Evolutionary conservation across 1,140 invertebrate genomes (phyloP), one percentile per base, ranked within the genome.

Genomic region (Zaprionus lachaisei): DNA sequence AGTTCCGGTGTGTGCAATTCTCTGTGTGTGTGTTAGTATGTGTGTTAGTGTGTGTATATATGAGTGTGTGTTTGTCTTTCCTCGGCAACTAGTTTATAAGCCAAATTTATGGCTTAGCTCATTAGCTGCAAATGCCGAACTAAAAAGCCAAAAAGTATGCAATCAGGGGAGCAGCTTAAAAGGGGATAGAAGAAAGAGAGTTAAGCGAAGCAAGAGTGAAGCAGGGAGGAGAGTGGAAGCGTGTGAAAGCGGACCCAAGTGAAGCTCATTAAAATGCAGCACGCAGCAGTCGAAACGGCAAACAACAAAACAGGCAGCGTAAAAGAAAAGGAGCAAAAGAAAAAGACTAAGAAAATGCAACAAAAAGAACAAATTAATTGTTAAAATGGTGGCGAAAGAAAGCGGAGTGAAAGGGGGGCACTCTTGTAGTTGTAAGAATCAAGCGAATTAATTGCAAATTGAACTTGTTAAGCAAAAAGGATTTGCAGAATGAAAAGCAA

Each of bases 51-150:
- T 60, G 64, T 72, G 41, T 60, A 56, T 17, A 17, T 20, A 22
- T 37, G 28, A 56, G 64, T 72, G 41, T 60, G 64, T 22, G 20
- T n/a, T 54, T 62, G 11, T 55, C 63, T 82, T 74, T 47, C 6
- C n/a, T 51, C 73, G 69, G 34, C 68, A 81, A 71, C 82, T 87
- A 87, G 77, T 76, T 83, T 87, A 83, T 80, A 70, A 61, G 58
- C 66, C 62, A 75, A 70, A 63, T 83, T 83, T 83, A 83, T 34
- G 56, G 58, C 31, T 24, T 24, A 83, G 71, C 81, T 87, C 83
- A 87, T 89, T 89, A 89, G 83, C 71, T 72, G 78, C 65, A 66
- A 89, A 81, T 78, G 79, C 72, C 68, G 55, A 70, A 73, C 63
- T 81, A 49, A 54, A 80, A 66, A 60, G 68, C 51, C 2, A 47